phyloP scores from a whole-genome alignment of 1,140 invertebrate genomes.

The Microplitis demolitor region DNA sequence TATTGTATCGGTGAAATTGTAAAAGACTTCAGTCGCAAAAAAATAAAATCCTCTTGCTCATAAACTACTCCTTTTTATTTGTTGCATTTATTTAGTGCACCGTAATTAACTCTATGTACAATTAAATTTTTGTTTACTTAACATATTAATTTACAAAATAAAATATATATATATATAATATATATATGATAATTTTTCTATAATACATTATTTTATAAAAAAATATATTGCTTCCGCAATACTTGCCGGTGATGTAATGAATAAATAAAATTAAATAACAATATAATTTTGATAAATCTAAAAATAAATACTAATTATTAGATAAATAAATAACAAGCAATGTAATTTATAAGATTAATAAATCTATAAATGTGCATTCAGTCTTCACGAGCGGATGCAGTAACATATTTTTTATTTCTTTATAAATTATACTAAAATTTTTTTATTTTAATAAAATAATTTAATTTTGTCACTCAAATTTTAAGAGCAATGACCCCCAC shows the following conservation, averaged over 20 bases:
- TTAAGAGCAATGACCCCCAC: no score
- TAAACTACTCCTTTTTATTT: not conserved
- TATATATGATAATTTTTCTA: not conserved
- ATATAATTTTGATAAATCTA: not conserved
- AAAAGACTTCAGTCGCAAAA: constrained; percentile 23
- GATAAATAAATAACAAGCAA: not conserved
- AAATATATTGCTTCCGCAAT: not conserved
- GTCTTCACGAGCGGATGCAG: constrained; percentile 24
- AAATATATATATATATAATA: not conserved
- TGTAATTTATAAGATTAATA: not conserved
- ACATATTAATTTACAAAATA: not conserved
- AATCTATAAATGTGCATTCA: constrained; percentile 7
- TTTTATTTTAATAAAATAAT: not conserved
- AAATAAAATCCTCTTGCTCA: not conserved
- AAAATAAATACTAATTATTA: not conserved
- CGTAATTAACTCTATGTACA: not conserved
- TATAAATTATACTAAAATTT: not conserved
- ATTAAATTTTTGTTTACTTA: not conserved
- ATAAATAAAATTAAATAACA: not conserved
- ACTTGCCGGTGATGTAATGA: not conserved
- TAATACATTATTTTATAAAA: constrained; percentile 19
- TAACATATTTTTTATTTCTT: not conserved
- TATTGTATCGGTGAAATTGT: not conserved
- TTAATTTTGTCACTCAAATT: not conserved
- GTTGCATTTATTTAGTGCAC: not conserved